phyloP scores from a whole-genome alignment of 1,140 invertebrate genomes.

The Agrilus planipennis region DNA sequence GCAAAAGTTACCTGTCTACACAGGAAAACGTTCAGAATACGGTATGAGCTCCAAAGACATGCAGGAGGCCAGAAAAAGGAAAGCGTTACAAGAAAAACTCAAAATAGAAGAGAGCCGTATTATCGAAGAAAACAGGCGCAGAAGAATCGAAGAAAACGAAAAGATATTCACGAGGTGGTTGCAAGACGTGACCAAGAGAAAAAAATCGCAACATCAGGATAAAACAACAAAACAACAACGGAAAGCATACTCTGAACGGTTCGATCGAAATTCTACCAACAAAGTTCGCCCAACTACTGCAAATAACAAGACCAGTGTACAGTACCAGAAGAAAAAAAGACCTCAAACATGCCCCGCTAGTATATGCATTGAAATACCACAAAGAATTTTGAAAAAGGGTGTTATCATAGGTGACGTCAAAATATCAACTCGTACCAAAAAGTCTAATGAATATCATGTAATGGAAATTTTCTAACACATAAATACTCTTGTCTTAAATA shows the following conservation, averaged over 20 bases:
- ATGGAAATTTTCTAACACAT: no score
- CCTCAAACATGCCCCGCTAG: constrained; percentile 16
- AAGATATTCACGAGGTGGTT: constrained; percentile 30
- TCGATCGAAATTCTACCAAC: constrained; percentile 11
- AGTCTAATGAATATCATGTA: no score
- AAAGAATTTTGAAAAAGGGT: constrained; percentile 19
- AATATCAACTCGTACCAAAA: constrained; percentile 18
- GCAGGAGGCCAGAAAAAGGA: constrained; percentile 19
- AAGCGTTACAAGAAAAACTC: constrained; percentile 17
- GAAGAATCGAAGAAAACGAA: constrained; percentile 30
- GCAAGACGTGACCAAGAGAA: constrained; percentile 23
- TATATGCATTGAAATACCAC: constrained; percentile 25
- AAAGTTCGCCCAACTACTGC: constrained; percentile 25
- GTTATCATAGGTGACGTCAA: constrained; percentile 22
- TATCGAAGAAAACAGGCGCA: constrained; percentile 23
- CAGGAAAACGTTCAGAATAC: constrained; percentile 29
- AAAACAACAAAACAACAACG: constrained; percentile 7
- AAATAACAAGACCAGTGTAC: constrained; percentile 2
- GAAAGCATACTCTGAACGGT: constrained; percentile 6
- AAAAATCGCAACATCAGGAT: no score
- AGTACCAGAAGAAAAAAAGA: constrained; percentile 7
- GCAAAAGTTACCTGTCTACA: constrained; percentile 26
- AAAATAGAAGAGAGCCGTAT: constrained; percentile 20
- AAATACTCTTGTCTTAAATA: no score
- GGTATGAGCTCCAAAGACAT: constrained; percentile 26